phyloP scores from a whole-genome alignment of 2,797 vertebrate genomes.

The Thaleichthys pacificus region DNA sequence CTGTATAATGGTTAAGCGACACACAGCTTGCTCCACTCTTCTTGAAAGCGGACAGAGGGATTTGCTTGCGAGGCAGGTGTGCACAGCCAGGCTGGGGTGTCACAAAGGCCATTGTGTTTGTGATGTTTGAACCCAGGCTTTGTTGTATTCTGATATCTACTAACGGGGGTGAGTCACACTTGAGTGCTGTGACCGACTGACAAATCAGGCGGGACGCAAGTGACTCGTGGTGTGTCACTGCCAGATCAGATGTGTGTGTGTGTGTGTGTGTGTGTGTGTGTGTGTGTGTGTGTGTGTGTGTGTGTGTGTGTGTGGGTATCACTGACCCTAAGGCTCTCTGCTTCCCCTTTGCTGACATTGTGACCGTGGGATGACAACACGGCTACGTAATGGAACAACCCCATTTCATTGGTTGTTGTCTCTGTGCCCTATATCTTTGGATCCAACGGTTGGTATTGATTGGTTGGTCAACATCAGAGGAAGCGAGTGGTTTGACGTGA shows the following conservation, averaged over 20 bases:
- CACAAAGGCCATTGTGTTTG: constrained; percentile 38
- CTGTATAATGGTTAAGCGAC: neutral
- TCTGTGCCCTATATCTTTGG: neutral
- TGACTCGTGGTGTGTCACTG: constrained; percentile 62
- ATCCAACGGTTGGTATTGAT: neutral
- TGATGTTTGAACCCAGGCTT: neutral
- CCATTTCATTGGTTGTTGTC: neutral
- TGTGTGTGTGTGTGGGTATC: neutral
- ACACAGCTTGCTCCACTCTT: neutral
- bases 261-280: neutral
- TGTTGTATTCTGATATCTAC: constrained; percentile 43
- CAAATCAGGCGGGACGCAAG: constrained; percentile 46
- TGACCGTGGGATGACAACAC: constrained; percentile 17
- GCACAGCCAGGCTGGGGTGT: neutral
- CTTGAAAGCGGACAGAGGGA: neutral
- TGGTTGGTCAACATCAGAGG: too few species aligned
- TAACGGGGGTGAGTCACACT: constrained; percentile 61
- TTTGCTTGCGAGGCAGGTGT: constrained; percentile 46
- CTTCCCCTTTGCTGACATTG: constrained; percentile 29
- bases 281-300: constrained; percentile 37
- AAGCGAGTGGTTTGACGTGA: neutral
- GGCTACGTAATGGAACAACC: neutral
- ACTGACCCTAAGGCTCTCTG: constrained; percentile 2
- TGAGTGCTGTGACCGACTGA: constrained; percentile 30
- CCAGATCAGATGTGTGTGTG: constrained; percentile 51